A percentile compares a stretch with the other conserved stretches of the same genome.
Evolutionary conservation across 2,888 invertebrate species (phyloP).

Genomic region (Sphecodes monilicornis): DNA sequence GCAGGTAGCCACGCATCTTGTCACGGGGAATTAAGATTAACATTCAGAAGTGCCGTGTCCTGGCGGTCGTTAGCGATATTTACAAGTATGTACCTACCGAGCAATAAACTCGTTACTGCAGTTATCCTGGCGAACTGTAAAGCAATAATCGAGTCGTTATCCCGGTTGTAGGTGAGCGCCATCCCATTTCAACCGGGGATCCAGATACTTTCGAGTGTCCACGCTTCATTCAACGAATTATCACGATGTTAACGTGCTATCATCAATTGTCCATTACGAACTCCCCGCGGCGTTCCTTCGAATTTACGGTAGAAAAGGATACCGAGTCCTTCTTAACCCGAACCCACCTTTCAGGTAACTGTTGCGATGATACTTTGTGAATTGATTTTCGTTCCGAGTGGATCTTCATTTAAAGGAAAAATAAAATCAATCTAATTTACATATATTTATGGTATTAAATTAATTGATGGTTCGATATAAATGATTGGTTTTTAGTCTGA

Average conservation of each 20-base stretch:
- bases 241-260: constrained; percentile 2
- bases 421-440: too few relatives aligned
- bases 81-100: constrained; percentile 67
- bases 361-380: not conserved
- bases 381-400: not conserved
- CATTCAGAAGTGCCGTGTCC: constrained; percentile 70
- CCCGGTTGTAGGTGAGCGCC: constrained; percentile 66
- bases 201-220: constrained; percentile 27
- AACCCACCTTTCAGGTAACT: not conserved
- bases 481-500: too few relatives aligned
- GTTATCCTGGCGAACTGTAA: constrained; percentile 66
- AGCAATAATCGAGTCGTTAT: constrained; percentile 78
- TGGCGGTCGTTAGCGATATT: constrained; percentile 72
- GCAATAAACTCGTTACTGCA: constrained; percentile 74
- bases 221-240: constrained; percentile 28
- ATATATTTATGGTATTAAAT: too few relatives aligned
- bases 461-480: too few relatives aligned
- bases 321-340: not conserved
- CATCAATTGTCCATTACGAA: constrained; percentile 18
- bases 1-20: constrained; percentile 71
- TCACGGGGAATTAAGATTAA: constrained; percentile 74
- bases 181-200: constrained; percentile 35
- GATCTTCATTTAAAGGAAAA: not conserved
- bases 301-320: constrained; percentile 7
- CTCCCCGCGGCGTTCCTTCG: constrained; percentile 1